These are phyloP conservation scores for Trissolcus brochymenae DNA, from an alignment of 2,888 invertebrate genomes.

Conservation along the genomic window DNA sequence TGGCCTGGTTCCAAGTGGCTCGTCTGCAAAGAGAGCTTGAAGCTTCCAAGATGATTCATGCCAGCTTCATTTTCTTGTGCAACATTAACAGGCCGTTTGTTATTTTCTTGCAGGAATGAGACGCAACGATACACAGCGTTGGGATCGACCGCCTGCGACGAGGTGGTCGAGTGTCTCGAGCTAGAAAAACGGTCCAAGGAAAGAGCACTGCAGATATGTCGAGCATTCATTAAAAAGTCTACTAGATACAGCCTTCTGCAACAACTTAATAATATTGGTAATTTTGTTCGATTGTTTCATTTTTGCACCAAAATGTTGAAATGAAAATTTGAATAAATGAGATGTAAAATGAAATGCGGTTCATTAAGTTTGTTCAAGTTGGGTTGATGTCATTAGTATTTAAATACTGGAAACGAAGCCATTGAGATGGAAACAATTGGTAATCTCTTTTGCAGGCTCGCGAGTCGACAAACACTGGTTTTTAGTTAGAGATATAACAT, in stretches of 20 bases:
- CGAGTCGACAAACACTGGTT: conserved; percentile 94
- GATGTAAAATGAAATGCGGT: not conserved
- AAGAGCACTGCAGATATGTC: conserved; percentile 82
- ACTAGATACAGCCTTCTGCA: conserved; percentile 87
- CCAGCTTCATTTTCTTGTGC: not conserved
- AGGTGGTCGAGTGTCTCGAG: conserved; percentile 80
- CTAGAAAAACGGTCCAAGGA: conserved; percentile 82
- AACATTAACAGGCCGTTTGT: conserved; percentile 3
- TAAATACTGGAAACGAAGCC: conserved; percentile 7
- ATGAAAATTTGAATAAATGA: too few species aligned
- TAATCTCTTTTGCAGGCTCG: conserved; percentile 78
- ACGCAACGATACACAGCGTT: conserved; percentile 84
- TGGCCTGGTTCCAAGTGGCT: conserved; percentile 31
- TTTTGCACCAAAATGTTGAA: too few species aligned
- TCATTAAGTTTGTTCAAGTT: not conserved
- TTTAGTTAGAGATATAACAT: conserved; percentile 87
- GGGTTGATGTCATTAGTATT: not conserved
- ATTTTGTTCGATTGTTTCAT: not conserved
- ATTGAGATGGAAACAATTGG: not conserved
- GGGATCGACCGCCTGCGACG: conserved; percentile 79
- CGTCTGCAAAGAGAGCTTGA: not conserved
- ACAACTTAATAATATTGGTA: conserved; percentile 87
- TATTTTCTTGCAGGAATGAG: conserved; percentile 68
- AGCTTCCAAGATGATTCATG: too few species aligned
- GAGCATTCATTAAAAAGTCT: conserved; percentile 80